Conservation (phyloP, 2,797 vertebrate genomes). For the Rhabdophis nuchalis region DNA sequence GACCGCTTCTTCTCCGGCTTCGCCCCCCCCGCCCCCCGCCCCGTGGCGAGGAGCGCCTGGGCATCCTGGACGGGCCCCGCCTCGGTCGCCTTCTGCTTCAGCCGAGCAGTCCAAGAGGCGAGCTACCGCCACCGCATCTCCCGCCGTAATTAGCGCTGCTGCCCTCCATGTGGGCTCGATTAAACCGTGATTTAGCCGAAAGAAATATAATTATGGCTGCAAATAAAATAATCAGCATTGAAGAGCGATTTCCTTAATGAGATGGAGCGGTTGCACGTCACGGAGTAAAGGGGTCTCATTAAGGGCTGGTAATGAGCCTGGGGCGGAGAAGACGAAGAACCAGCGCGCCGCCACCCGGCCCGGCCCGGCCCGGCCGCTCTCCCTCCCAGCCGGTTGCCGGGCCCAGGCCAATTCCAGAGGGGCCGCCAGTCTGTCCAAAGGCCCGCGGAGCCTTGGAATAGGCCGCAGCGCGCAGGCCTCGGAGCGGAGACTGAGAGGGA, state of each 20-base stretch:
- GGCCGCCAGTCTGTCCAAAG: neutral
- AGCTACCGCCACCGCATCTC: conserved; percentile 79
- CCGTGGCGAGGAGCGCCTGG: conserved; percentile 19
- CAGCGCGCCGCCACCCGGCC: conserved; percentile 28
- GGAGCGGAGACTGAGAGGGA: neutral
- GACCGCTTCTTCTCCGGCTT: conserved; percentile 1
- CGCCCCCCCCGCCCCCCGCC: neutral
- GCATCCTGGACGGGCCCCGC: conserved; percentile 29
- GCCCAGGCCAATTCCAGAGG: too few relatives aligned
- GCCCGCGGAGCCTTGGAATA: neutral
- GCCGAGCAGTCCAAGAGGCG: conserved; percentile 70
- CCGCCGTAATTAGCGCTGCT: conserved; percentile 88
- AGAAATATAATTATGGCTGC: conserved; percentile 99
- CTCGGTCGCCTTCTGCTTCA: conserved; percentile 44
- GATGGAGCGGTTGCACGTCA: conserved; percentile 94
- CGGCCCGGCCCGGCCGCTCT: neutral
- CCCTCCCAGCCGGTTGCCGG: neutral
- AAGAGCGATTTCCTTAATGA: conserved; percentile 99
- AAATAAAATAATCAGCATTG: conserved; percentile 99
- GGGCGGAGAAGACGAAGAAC: conserved; percentile 73
- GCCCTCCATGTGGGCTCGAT: conserved; percentile 95
- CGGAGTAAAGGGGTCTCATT: conserved; percentile 96
- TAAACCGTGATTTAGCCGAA: conserved; percentile 99
- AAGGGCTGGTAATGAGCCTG: conserved; percentile 92
- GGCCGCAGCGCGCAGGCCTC: neutral